Evolutionary conservation across 2,113 vertebrate species (phyloP).

Genomic region (Anolis carolinensis): DNA sequence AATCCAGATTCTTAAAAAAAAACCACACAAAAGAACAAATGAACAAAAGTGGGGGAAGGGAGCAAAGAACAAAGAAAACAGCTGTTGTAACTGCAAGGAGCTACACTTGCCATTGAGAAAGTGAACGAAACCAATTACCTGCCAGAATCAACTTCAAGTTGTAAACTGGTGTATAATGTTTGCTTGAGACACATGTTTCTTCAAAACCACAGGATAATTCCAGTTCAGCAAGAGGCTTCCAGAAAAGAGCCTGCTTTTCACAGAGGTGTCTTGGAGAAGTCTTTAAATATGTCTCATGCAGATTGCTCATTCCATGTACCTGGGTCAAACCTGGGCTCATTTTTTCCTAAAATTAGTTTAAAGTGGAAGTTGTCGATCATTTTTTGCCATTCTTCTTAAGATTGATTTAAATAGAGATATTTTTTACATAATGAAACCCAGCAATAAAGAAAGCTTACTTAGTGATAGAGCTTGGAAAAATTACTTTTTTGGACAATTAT

Average conservation of each 20-base stretch:
- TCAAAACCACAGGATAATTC: neutral
- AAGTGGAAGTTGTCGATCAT: neutral
- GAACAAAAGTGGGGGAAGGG: neutral
- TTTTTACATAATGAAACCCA: neutral
- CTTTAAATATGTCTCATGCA: conserved; percentile 20
- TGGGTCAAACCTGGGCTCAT: conserved; percentile 4
- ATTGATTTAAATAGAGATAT: neutral
- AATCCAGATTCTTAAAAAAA: conserved; percentile 26
- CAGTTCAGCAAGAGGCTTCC: conserved; percentile 29
- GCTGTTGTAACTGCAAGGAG: conserved; percentile 39
- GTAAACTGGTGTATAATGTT: conserved; percentile 27
- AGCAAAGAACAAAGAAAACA: conserved; percentile 26
- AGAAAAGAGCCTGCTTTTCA: conserved; percentile 17
- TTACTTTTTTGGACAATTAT: no score
- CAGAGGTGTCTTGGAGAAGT: conserved; percentile 11
- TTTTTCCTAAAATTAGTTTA: neutral
- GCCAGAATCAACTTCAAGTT: conserved; percentile 35
- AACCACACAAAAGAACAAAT: neutral
- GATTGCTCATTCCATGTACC: neutral
- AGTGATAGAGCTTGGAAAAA: no score
- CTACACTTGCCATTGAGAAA: conserved; percentile 26
- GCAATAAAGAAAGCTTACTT: neutral
- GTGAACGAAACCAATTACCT: conserved; percentile 31
- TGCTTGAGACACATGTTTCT: conserved; percentile 29
- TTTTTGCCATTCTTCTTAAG: neutral